Evolutionary conservation across 1,140 invertebrate species (phyloP).

Genomic region (Hylaeus volcanicus): DNA sequence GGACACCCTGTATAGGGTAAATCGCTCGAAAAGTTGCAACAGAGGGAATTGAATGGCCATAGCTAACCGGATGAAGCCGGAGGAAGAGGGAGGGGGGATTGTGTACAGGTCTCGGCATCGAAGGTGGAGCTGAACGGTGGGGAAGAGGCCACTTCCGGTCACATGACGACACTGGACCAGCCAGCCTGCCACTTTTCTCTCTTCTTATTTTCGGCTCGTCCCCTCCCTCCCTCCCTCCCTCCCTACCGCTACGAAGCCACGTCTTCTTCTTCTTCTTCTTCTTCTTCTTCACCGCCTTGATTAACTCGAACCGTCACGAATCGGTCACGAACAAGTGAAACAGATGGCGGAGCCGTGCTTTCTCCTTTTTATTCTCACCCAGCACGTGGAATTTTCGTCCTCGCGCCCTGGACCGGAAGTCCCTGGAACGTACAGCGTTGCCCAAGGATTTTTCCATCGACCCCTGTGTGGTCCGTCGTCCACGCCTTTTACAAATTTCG

Average conservation of each 20-base stretch:
- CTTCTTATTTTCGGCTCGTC: constrained; percentile 80
- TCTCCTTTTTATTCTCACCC: background rate
- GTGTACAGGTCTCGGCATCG: constrained; percentile 42
- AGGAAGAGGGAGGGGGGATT: background rate
- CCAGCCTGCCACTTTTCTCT: constrained; percentile 79
- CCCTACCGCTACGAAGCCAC: constrained; percentile 62
- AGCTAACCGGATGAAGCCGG: constrained; percentile 40
- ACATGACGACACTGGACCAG: constrained; percentile 77
- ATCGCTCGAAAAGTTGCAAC: constrained; percentile 35
- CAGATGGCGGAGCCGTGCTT: constrained; percentile 10
- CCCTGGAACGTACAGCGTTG: background rate
- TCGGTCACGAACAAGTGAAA: constrained; percentile 51
- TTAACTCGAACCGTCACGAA: constrained; percentile 56
- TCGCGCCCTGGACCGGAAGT: background rate
- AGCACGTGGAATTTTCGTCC: constrained; percentile 1
- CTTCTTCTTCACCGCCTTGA: constrained; percentile 60
- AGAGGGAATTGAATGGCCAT: constrained; percentile 46
- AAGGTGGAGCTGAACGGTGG: constrained; percentile 40
- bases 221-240: constrained; percentile 46
- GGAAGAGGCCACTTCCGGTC: constrained; percentile 78
- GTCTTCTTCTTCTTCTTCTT: constrained; percentile 60
- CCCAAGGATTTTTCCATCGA: no score
- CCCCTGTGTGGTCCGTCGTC: no score
- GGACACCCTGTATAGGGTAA: background rate
- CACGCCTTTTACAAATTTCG: no score